Evolutionary conservation across 1,140 invertebrate species (phyloP).

Genomic region (Drosophila suzukii): DNA sequence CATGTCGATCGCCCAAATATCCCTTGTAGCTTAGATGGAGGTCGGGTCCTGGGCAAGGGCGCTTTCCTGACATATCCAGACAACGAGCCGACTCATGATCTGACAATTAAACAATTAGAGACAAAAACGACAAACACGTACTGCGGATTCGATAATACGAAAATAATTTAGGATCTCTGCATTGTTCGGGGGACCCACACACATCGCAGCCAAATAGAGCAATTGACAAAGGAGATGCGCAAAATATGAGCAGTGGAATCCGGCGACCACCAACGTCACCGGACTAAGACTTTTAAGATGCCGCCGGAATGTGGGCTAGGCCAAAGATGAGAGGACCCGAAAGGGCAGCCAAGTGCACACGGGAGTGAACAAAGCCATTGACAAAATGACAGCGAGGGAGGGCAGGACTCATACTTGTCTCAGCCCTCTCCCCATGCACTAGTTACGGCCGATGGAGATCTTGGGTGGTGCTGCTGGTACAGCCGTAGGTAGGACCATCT

Average conservation of each 20-base stretch:
- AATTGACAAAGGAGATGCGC: conserved; percentile 76
- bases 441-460: conserved; percentile 53
- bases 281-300: conserved; percentile 52
- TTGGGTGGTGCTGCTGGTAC: conserved; percentile 46
- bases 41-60: conserved; percentile 22
- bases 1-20: conserved; percentile 37
- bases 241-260: conserved; percentile 58
- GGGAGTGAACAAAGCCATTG: conserved; percentile 76
- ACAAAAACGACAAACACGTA: conserved; percentile 64
- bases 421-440: conserved; percentile 33
- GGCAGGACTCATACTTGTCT: conserved; percentile 14
- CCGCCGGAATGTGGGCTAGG: conserved; percentile 63
- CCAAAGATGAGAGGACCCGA: conserved; percentile 70
- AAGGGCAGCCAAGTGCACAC: conserved; percentile 23
- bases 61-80: conserved; percentile 31
- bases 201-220: conserved; percentile 71
- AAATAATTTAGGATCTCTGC: conserved; percentile 67
- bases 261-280: conserved; percentile 66
- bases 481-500: conserved; percentile 20
- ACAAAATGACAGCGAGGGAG: conserved; percentile 49
- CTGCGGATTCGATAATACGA: conserved; percentile 74
- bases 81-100: conserved; percentile 58
- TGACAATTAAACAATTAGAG: conserved; percentile 81
- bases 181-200: conserved; percentile 47
- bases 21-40: neutral